Percentiles rank a stretch among this genome's conserved stretches.
phyloP scores from a whole-genome alignment of 2,888 invertebrate genomes.

The Tanytarsus gracilentus region DNA sequence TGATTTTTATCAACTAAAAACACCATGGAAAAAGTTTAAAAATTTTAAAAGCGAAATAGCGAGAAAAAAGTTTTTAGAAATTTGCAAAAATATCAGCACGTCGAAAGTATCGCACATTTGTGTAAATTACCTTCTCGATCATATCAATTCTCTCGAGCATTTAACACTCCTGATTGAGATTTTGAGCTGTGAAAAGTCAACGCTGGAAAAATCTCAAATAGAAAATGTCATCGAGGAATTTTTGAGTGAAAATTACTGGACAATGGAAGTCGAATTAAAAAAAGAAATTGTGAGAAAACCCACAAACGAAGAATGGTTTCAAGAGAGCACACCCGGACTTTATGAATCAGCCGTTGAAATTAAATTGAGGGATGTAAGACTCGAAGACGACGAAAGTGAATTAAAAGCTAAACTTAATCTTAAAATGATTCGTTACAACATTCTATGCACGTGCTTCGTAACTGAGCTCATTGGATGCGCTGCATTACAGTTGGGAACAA shows the following conservation, averaged over 20 bases:
- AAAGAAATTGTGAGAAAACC: slow-evolving; percentile 31
- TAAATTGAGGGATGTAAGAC: slow-evolving; percentile 37
- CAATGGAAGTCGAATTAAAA: slow-evolving; percentile 36
- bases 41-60: slow-evolving; percentile 48
- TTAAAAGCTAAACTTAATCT: slow-evolving; percentile 35
- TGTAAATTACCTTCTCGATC: slow-evolving; percentile 53
- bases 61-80: slow-evolving; percentile 45
- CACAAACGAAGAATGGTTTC: slow-evolving; percentile 36
- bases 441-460: slow-evolving; percentile 57
- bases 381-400: slow-evolving; percentile 35
- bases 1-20: slow-evolving; percentile 35
- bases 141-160: slow-evolving; percentile 45
- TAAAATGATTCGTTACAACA: slow-evolving; percentile 51
- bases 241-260: slow-evolving; percentile 39
- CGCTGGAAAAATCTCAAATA: slow-evolving; percentile 33
- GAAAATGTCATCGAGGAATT: slow-evolving; percentile 37
- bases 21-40: slow-evolving; percentile 56
- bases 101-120: slow-evolving; percentile 50
- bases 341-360: slow-evolving; percentile 42
- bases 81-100: slow-evolving; percentile 49
- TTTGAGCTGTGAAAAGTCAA: slow-evolving; percentile 31
- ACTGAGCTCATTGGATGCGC: slow-evolving; percentile 61
- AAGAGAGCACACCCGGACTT: slow-evolving; percentile 40
- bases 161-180: slow-evolving; percentile 36
- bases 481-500: slow-evolving; percentile 46